Conservation (phyloP, 2,113 vertebrate genomes). For the Orycteropus afer region DNA sequence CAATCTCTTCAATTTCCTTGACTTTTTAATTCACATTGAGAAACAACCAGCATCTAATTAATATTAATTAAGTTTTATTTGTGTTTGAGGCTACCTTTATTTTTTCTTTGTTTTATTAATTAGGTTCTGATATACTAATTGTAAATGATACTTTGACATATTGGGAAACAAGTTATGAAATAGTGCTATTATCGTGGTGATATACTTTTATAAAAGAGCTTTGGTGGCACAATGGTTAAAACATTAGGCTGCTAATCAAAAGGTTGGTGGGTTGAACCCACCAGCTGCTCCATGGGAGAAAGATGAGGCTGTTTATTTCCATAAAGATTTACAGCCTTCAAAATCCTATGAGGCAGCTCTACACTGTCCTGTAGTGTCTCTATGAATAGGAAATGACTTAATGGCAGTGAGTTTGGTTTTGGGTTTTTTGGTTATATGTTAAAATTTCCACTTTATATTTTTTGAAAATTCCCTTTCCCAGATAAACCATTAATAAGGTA, state of each 20-base stretch:
- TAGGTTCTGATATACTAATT: not conserved
- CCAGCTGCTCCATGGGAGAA: too few relatives aligned
- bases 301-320: too few relatives aligned
- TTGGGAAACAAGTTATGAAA: not conserved
- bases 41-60: constrained; percentile 57
- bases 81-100: constrained; percentile 4
- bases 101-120: constrained; percentile 18
- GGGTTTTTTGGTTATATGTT: too few relatives aligned
- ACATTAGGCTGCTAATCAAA: too few relatives aligned
- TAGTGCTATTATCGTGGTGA: not conserved
- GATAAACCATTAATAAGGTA: not conserved
- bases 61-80: constrained; percentile 70
- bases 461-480: constrained; percentile 1
- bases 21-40: constrained; percentile 56
- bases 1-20: constrained; percentile 49
- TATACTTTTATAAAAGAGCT: too few relatives aligned
- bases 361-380: too few relatives aligned
- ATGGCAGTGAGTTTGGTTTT: too few relatives aligned
- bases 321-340: too few relatives aligned
- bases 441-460: not conserved
- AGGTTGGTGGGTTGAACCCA: too few relatives aligned
- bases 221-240: too few relatives aligned
- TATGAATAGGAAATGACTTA: too few relatives aligned
- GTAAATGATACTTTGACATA: not conserved
- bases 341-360: too few relatives aligned